Base-by-base conservation (phyloP, 2,888 invertebrate genomes). In the Pelosia muscerda region DNA sequence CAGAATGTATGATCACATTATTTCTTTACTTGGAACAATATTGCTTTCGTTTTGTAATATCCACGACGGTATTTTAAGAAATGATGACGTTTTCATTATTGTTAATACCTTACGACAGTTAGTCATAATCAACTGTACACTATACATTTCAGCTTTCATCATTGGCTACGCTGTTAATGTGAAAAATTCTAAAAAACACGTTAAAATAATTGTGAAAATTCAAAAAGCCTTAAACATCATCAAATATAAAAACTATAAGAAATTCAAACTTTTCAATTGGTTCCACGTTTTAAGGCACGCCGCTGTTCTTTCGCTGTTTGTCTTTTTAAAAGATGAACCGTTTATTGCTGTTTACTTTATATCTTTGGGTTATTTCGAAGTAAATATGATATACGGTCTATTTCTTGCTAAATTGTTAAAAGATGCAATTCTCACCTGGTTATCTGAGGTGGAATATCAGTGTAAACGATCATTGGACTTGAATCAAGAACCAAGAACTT, bases 181-280 rank as follows among this genome's bases (percentile, higher is more conserved):
- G 4, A 28, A 10, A 0, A 22, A 61, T 2, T 63, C 57, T 13
- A 34, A 65, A 28, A 57, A 67, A 4, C 71, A 71, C 28, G 57
- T 74, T 5, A 1, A 57, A 23, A 57, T 74, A 4, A 58, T 74
- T 26, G 22, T 73, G 15, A 67, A 53, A 0, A 62, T 72, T 9
- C 72, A 73, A 67, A 64, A 49, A 9, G 53, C 69, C 13, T 56
- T 67, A 19, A 68, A 61, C 49, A 56, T 42, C 13, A 61, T 75
- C 15, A 61, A 56, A 15, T 66, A 53, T 2, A 59, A 59, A 3
- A 59, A 54, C 6, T 59, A 55, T 19, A 59, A 38, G 22, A 58
- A 22, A 11, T 19, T 54, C n/a, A 63, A n/a, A 19, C 13, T 59
- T 34, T 5, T 2, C 0, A 26, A 58, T 15, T 68, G 68, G 66